Base-by-base conservation (phyloP, 2,113 vertebrate species). In the Rhizomys pruinosus region DNA sequence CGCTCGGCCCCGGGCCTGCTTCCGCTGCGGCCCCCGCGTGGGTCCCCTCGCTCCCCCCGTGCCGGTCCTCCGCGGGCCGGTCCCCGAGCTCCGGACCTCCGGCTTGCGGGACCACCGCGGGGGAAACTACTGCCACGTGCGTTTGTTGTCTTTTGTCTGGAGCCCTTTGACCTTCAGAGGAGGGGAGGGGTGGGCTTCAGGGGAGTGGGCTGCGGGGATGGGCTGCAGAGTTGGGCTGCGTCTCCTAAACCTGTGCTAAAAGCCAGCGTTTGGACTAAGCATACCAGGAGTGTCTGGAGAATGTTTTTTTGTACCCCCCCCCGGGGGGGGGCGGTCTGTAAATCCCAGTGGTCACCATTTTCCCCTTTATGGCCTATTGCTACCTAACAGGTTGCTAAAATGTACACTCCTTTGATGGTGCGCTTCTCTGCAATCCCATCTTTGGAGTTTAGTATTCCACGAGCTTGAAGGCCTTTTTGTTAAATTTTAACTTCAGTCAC, bases 61-160 rank as follows among this genome's bases (percentile, higher is more conserved):
- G 71, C 63, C 80, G 12, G 64, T 52, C 8, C 74, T 2, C 0
- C 23, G 47, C 7, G 57, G 27, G 69, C 59, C 29, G 61, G n/a
- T 37, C 66, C 61, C 52, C 1, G 55, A 10, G 71, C 63, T 32
- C 90, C 69, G 3, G 80, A 15, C 79, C 73, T 73, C 32, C 3
- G 0, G 92, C 89, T 71, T 34, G 5, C 11, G n/a, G 19, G 57
- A 12, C n/a, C n/a, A 94, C 23, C 37, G 47, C 20, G 39, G 85
- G 69, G 87, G 84, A 94, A 97, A 97, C 93, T 97, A 96, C 42
- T 47, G 94, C 93, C 96, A 97, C 95, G 97, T 97, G 97, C 79
- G 68, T 74, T 39, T 96, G 97, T 96, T 95, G 92, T 95, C 63
- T 85, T 90, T 79, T 84, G 90, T 85, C 76, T 13, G 90, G 57